Percentiles rank a stretch among this genome's conserved stretches.
Conservation (phyloP, 2,888 invertebrate species). For the Orthosia incerta region DNA sequence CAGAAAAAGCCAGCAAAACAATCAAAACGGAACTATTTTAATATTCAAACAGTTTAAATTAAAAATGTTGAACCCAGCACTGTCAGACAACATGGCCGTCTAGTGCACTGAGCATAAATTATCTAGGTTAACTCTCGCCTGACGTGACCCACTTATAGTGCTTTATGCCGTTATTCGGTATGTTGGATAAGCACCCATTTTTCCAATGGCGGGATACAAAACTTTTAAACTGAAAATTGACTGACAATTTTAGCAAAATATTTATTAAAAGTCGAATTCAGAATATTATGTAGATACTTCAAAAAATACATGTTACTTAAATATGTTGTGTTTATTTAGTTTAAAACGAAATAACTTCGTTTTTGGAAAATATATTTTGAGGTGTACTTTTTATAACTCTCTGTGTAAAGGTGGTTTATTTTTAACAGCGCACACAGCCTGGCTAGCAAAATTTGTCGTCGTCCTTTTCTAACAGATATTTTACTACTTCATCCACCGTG, state of each 20-base stretch:
- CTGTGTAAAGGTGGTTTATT: neutral
- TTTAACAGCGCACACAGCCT: neutral
- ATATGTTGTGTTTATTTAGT: neutral
- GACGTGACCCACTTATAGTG: conserved; percentile 66
- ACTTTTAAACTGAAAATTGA: neutral
- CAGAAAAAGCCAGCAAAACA: neutral
- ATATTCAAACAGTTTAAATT: conserved; percentile 32
- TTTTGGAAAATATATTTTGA: no score
- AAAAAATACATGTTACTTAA: no score
- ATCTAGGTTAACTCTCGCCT: conserved; percentile 69
- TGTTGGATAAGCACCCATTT: conserved; percentile 37
- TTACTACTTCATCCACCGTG: neutral
- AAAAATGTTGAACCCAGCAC: conserved; percentile 35
- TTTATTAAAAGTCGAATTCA: neutral
- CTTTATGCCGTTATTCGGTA: conserved; percentile 65
- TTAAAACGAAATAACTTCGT: neutral
- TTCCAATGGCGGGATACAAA: conserved; percentile 6
- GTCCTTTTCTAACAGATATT: neutral
- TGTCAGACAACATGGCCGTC: conserved; percentile 28
- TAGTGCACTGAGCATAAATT: conserved; percentile 63
- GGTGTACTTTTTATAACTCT: neutral
- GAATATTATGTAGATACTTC: no score
- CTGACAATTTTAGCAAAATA: neutral
- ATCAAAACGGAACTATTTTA: conserved; percentile 14
- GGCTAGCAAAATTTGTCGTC: neutral